Evolutionary conservation across 2,888 invertebrate species (phyloP), one percentile per base, ranked within the genome.

Genomic region (Cheilosia vulpina): DNA sequence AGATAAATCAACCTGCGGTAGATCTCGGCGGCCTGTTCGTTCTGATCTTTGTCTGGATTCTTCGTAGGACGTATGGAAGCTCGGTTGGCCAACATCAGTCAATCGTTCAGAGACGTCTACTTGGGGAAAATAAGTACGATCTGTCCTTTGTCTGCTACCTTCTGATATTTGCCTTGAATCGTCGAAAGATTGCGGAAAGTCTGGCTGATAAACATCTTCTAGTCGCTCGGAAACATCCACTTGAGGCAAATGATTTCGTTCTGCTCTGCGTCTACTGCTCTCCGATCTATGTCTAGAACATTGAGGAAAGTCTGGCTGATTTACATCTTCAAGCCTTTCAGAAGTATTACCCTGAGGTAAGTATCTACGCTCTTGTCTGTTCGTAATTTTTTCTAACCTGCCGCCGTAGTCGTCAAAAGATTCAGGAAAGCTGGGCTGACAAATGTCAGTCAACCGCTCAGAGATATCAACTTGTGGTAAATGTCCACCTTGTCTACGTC

Each of bases 21-120:
- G 27, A 1, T 17, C 21, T 6, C 34, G 19, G 24, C 4, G 15
- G 2, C 21, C 45, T 4, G 43, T 34, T 17, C 17, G 13, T 5
- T 11, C 62, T 31, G 62, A 45, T 31, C 19, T 47, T 2, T 13
- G 31, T 6, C 31, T 27, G 11, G 47, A 63, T 17, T 31, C 47
- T 19, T 63, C 63, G 13, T 43, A 50, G 11, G 60, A 72, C 6
- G 1, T 11, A 4, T 47, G 21, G 24, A 62, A 72, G 1, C 62
- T 62, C 9, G 71, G 71, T 31, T 71, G 60, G n/a, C 58, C 17
- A 27, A 72, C 43, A 5, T 62, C 43, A 1, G 52, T 41, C 2
- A 72, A 15, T 1, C 41, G 60, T 27, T 72, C 72, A 9, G 13
- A 15, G 15, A 9, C 41, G 4, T 72, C 72, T 0, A 62, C 11